phyloP scores from a whole-genome alignment of 2,113 vertebrate species.

The Cochlearius cochlearius region DNA sequence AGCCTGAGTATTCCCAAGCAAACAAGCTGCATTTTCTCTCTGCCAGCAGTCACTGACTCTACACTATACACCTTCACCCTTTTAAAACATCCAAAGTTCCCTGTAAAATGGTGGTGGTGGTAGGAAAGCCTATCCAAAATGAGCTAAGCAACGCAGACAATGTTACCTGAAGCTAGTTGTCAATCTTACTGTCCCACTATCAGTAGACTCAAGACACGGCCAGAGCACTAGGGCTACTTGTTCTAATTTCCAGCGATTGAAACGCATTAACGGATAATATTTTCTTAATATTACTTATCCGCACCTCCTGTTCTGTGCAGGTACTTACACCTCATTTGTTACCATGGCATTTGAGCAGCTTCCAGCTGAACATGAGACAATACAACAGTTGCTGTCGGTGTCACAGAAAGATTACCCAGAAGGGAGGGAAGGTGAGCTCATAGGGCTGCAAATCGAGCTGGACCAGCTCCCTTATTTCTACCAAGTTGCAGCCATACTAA shows the following conservation, averaged over 20 bases:
- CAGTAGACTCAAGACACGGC: neutral
- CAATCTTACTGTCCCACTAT: neutral
- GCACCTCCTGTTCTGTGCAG: neutral
- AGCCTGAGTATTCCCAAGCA: neutral
- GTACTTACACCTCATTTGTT: slow-evolving; percentile 53
- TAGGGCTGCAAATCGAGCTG: neutral
- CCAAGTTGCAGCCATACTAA: neutral
- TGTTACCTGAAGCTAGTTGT: neutral
- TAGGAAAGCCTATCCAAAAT: neutral
- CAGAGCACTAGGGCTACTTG: neutral
- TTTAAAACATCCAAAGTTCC: neutral
- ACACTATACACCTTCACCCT: neutral
- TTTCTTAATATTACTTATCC: slow-evolving; percentile 20
- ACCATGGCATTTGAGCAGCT: slow-evolving; percentile 54
- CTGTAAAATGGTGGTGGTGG: neutral
- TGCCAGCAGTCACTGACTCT: neutral
- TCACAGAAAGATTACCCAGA: neutral
- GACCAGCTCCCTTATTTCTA: neutral
- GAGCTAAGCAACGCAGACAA: neutral
- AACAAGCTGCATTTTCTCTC: neutral
- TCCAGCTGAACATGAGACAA: neutral
- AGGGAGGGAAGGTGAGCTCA: slow-evolving; percentile 4
- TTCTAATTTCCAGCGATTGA: neutral
- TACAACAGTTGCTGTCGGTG: neutral
- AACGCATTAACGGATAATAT: neutral